phyloP scores from a whole-genome alignment of 2,113 vertebrate species.

The Naja naja region DNA sequence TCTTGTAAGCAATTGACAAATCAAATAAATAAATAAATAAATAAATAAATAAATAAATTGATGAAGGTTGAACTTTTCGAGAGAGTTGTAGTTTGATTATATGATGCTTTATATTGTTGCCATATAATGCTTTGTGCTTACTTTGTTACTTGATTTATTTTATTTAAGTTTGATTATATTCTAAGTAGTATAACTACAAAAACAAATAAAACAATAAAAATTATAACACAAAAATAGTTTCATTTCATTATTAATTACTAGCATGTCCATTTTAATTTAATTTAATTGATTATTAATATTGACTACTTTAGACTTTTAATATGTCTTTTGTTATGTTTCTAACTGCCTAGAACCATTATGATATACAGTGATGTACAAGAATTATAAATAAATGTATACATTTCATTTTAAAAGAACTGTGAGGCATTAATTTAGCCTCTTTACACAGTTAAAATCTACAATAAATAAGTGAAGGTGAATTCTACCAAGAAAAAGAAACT shows the following conservation, averaged over 20 bases:
- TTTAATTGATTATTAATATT: background rate
- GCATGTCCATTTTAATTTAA: background rate
- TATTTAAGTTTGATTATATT: background rate
- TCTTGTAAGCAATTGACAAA: no score
- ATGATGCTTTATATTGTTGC: background rate
- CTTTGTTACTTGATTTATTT: background rate
- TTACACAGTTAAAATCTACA: background rate
- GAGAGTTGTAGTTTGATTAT: background rate
- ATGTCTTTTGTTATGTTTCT: background rate
- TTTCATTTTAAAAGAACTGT: background rate
- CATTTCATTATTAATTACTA: background rate
- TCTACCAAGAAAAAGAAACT: slow-evolving; percentile 45
- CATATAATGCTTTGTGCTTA: background rate
- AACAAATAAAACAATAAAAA: background rate
- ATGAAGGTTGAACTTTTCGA: background rate
- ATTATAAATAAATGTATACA: background rate
- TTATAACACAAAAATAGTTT: background rate
- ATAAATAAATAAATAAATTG: no score
- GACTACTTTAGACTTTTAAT: background rate
- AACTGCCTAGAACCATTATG: background rate
- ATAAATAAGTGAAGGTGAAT: background rate
- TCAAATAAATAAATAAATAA: no score
- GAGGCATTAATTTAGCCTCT: background rate
- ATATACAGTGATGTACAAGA: background rate
- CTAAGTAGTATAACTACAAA: background rate